Base-by-base conservation (phyloP, 2,888 invertebrate species). In the Hyalella azteca region DNA sequence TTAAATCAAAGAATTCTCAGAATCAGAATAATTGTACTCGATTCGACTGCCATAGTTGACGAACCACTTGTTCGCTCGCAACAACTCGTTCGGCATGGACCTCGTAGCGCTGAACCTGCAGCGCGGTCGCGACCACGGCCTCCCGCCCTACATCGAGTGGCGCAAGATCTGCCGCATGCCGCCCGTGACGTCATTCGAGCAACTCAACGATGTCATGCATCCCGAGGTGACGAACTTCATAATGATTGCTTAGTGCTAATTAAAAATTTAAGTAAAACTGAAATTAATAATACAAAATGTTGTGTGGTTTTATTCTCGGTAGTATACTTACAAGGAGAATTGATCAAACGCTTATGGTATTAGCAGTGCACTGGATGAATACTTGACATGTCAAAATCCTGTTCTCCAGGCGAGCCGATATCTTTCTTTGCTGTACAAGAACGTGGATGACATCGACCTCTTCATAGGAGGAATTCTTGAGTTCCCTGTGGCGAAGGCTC, bases 51-150 rank as follows among this genome's bases (percentile, higher is more conserved):
- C n/a, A n/a, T 50, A 86, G 86, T 79, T 86, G 13, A 86, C 86
- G 40, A 85, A 86, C 73, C 86, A 85, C 79, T 83, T 87, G 49
- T 87, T 87, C 82, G 85, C 86, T 76, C 85, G 84, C 29, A 79
- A 82, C 3, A 84, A 82, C n/a, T 78, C 81, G 3, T 87, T 86
- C 15, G 93, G 93, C 13, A 88, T 92, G 81, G 94, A 95, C 87
- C 89, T 91, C 5, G 87, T 94, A 66, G 93, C 93, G 22, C 89
- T 94, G 78, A 94, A 94, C 86, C 90, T 94, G 22, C 94, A 94
- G 86, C 90, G 94, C 79, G 93, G 94, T 2, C 90, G 95, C 54
- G 94, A 95, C 88, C 94, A 95, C 87, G 95, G 94, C 50, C 59
- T 81, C 4, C 81, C 81, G 11, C 50, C 79, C 49, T 81, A 81